Evolutionary conservation across 2,113 vertebrate genomes (phyloP), one percentile per base, ranked within the genome.

Genomic region (Channa argus): DNA sequence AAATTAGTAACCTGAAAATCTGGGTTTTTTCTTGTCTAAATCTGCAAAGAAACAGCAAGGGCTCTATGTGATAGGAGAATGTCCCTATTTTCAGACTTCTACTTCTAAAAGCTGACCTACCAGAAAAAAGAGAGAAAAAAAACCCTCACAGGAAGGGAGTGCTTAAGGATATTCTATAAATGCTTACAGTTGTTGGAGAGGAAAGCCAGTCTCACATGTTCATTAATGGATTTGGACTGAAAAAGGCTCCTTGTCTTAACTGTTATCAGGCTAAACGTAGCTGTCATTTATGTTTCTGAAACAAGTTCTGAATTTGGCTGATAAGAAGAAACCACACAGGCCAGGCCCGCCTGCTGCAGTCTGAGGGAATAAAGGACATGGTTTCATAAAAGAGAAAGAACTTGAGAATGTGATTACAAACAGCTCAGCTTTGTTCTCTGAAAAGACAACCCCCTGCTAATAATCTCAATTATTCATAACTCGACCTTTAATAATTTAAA

Each of bases 401-500:
- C 8, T 15, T 34, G 11, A 41, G 3, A 24, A 60, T 0, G 0
- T 36, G 6, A 50, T 63, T 5, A 14, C 8, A 67, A 53, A 41
- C 38, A 11, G 6, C 3, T 6, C 14, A 53, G 3, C 34, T 50
- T 43, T 59, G 54, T 66, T 80, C 72, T 62, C 0, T 5, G 47
- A 58, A 79, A 64, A 37, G 33, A 53, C n/a, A 47, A 63, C 3
- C 8, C 24, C 41, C 6, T 45, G 9, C 8, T 41, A 60, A 68
- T 15, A 1, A 47, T 72, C 9, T 79, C 6, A 77, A 75, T 80
- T 47, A 74, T 86, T 68, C 36, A 79, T 60, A 37, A 64, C 11
- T 2, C 5, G 3, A 36, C 0, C 33, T 60, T 60, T 5, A 61
- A 66, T 71, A 14, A 63, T 66, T 68, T 66, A 63, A 24, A 61